phyloP scores from a whole-genome alignment of 2,797 vertebrate species.

The Mycteria americana region DNA sequence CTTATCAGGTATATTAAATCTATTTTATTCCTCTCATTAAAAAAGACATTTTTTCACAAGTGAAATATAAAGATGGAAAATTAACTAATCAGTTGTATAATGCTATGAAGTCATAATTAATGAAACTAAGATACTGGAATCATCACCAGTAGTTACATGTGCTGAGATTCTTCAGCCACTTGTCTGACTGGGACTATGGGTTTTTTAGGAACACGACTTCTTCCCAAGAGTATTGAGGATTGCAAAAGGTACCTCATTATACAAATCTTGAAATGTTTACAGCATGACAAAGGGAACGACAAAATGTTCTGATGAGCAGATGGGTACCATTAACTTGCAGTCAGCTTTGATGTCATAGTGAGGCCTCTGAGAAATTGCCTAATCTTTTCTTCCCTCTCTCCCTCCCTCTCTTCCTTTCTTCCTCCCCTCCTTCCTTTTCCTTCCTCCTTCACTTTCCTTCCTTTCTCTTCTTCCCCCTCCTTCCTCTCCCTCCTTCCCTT shows the following conservation, averaged over 20 bases:
- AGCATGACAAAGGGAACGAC: background rate
- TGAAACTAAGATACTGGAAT: background rate
- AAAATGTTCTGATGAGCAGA: background rate
- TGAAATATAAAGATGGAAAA: background rate
- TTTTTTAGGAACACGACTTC: background rate
- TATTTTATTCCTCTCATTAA: background rate
- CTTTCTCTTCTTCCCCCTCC: background rate
- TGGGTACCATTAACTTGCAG: background rate
- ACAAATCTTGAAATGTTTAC: background rate
- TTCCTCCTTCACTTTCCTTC: background rate
- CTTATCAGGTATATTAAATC: background rate
- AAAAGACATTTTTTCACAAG: background rate
- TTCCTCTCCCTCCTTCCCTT: background rate
- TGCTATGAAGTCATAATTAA: background rate
- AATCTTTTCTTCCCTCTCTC: background rate
- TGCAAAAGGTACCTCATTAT: background rate
- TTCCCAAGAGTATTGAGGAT: background rate
- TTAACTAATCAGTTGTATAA: background rate
- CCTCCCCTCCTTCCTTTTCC: background rate
- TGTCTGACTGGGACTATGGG: background rate
- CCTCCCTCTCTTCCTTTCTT: background rate
- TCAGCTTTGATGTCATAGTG: background rate
- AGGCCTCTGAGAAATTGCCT: background rate
- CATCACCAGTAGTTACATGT: background rate
- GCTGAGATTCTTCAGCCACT: background rate